Evolutionary conservation across 2,888 invertebrate species (phyloP).

Genomic region (Tortrix viridana): DNA sequence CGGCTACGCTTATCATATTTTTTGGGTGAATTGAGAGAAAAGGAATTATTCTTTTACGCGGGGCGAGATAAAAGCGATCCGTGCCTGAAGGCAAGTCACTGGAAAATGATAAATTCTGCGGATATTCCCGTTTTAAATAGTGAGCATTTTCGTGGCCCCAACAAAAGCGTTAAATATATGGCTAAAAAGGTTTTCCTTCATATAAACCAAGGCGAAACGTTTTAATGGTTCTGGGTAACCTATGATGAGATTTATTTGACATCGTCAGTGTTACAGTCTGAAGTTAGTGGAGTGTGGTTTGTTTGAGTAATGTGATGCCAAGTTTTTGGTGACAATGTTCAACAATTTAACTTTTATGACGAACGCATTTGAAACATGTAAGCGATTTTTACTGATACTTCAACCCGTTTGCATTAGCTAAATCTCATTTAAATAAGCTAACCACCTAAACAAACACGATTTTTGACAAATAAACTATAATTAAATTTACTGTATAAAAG

Average conservation of each 20-base stretch:
- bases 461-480: too few species aligned
- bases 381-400: too few species aligned
- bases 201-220: constrained; percentile 25
- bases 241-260: constrained; percentile 32
- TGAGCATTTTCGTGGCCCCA: constrained; percentile 46
- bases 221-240: constrained; percentile 33
- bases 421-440: too few species aligned
- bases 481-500: too few species aligned
- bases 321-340: background rate
- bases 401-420: too few species aligned
- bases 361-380: too few species aligned
- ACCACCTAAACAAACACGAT: too few species aligned
- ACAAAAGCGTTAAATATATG: constrained; percentile 38
- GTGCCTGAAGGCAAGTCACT: constrained; percentile 51
- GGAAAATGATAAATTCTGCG: constrained; percentile 58
- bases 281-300: constrained; percentile 19
- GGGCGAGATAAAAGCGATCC: constrained; percentile 54
- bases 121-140: constrained; percentile 53
- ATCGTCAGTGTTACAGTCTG: constrained; percentile 30
- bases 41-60: constrained; percentile 50
- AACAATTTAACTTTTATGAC: too few species aligned
- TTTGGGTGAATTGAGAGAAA: constrained; percentile 47
- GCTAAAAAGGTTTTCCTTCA: constrained; percentile 35
- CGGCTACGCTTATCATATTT: constrained; percentile 48
- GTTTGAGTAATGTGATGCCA: constrained; percentile 6